Evolutionary conservation across 2,888 invertebrate genomes (phyloP), one percentile per base, ranked within the genome.

Genomic region (Lydus trimaculatus): DNA sequence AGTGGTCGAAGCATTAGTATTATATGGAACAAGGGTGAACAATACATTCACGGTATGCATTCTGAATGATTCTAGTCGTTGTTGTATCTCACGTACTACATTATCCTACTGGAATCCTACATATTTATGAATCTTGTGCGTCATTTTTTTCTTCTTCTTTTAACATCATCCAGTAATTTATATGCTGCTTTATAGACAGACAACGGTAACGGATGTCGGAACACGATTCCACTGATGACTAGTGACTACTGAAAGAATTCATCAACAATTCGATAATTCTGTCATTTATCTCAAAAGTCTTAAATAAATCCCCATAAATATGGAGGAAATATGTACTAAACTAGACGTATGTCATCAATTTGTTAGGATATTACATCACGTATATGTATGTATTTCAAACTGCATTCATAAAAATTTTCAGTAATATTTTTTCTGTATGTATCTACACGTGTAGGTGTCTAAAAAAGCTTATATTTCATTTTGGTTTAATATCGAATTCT

Each of bases 71-170:
- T 52, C 33, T 59, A 59, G 59, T 52, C 59, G 17, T 60, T 69
- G 70, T 71, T 72, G 67, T 72, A 71, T 69, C 67, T 68, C 72
- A 73, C 72, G 75, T 73, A 72, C 71, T 64, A 67, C 70, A 73
- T 75, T 69, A 72, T 75, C 70, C 71, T 64, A 61, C n/a, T 65
- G 69, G 72, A 75, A 76, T 76, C 69, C 75, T 79, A 74, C 76
- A 78, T 79, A 79, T 79, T 78, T 79, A 79, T 78, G 78, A 77
- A 74, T 65, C 68, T 62, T 64, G 63, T 68, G 70, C 17, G 17
- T 48, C 1, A 17, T 20, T 20, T 48, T 48, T 48, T 48, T 48
- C 20, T 9, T 8, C 11, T 13, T 25, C 72, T 69, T 74, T 72
- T 70, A 72, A 73, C 72, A 73, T 75, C 73, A 72, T 75, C 52